Evolutionary conservation across 2,113 vertebrate genomes (phyloP), one percentile per base, ranked within the genome.

Genomic region (Pedionomus torquatus): DNA sequence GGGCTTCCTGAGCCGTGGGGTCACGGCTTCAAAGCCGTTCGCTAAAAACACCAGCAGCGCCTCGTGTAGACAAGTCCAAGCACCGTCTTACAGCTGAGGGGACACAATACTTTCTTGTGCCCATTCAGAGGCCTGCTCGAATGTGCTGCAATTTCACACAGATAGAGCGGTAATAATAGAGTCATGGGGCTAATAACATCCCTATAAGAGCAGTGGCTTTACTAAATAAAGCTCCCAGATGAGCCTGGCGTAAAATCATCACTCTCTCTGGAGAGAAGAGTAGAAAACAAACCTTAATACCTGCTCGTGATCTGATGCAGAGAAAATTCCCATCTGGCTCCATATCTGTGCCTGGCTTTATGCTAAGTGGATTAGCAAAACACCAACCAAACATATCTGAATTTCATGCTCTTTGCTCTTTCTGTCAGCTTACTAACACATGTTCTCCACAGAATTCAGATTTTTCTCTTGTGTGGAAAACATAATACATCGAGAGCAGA

Each of bases 321-420:
- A 69, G 81, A 84, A 88, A 95, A 96, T 94, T 95, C 95, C 81
- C 91, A 76, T 87, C 91, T 89, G 93, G 94, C 94, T 95, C 26
- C 24, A 3, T 91, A 94, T 75, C 87, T 95, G 17, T 94, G 74
- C 70, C 72, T 87, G 91, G 77, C 74, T 96, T 95, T 95, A 72
- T 85, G 89, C 65, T 93, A 94, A 94, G 83, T 96, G 74, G 89
- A 95, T 96, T 96, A 96, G 74, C 87, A 94, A 95, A 95, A 82
- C 83, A 91, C 69, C 94, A 71, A 81, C 80, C 43, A 85, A 96
- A 97, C 44, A 44, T 65, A 92, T 96, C 89, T 93, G 89, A 96
- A 96, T 96, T 96, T 96, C 87, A 93, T 89, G 93, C 89, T 96
- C 87, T 91, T 95, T 94, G 87, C 55, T 75, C 83, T 95, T 92